These are phyloP conservation scores for Perca fluviatilis DNA, from an alignment of 2,113 vertebrate species.

Conservation along the genomic window DNA sequence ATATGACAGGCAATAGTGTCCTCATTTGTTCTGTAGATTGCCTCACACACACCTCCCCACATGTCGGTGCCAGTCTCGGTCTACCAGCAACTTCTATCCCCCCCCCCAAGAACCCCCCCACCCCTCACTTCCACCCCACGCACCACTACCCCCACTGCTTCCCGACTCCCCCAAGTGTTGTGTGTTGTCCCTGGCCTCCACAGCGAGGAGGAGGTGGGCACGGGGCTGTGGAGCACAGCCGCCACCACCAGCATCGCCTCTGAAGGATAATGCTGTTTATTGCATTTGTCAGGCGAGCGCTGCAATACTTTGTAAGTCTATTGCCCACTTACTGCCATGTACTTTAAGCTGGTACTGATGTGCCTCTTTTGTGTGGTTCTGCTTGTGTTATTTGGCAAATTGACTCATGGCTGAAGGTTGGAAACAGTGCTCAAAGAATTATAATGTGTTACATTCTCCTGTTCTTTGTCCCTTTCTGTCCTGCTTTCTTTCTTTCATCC, in stretches of 20 bases:
- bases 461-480: conserved; percentile 39
- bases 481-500: conserved; percentile 34
- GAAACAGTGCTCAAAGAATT: conserved; percentile 72
- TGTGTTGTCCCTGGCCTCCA: conserved; percentile 60
- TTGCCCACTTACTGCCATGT: conserved; percentile 82
- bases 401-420: conserved; percentile 77
- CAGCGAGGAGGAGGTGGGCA: conserved; percentile 65
- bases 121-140: conserved; percentile 27
- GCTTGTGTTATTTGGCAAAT: conserved; percentile 82
- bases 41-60: conserved; percentile 78
- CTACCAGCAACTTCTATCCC: conserved; percentile 68
- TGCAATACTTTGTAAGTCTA: conserved; percentile 85
- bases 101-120: background rate
- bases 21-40: conserved; percentile 82
- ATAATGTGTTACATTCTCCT: conserved; percentile 68
- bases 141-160: conserved; percentile 33
- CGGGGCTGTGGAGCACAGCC: conserved; percentile 72
- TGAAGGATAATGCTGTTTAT: conserved; percentile 85
- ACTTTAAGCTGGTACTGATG: conserved; percentile 82
- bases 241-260: conserved; percentile 73
- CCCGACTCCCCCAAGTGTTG: conserved; percentile 58
- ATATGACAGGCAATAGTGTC: conserved; percentile 79
- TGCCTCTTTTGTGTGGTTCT: conserved; percentile 78
- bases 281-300: conserved; percentile 84
- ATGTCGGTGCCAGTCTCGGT: conserved; percentile 78